Conservation (phyloP, 2,797 vertebrate species). For the Gallinago solitaria region DNA sequence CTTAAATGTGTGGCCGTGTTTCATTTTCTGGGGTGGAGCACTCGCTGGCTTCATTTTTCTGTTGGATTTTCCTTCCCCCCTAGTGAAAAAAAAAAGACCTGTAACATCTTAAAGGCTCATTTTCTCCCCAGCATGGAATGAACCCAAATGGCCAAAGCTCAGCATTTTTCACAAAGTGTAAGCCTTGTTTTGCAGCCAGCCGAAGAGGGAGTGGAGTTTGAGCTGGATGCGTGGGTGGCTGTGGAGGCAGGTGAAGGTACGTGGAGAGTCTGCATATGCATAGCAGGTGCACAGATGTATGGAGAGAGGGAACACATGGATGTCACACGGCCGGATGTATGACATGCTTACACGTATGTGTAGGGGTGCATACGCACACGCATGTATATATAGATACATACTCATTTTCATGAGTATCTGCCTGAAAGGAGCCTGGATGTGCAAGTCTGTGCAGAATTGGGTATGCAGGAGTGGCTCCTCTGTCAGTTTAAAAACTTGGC, state of each 20-base stretch:
- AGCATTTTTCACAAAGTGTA: not conserved
- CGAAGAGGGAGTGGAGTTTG: not conserved
- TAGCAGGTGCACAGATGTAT: slow-evolving; percentile 7
- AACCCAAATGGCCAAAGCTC: slow-evolving; percentile 8
- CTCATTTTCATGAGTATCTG: not conserved
- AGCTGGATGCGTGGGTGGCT: not conserved
- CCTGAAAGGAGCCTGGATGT: not conserved
- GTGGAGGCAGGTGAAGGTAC: not conserved
- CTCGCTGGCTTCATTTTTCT: not conserved
- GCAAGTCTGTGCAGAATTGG: not conserved
- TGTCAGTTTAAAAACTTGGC: not conserved
- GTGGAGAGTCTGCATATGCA: not conserved
- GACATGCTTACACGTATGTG: not conserved
- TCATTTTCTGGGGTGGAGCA: not conserved
- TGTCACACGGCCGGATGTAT: rapidly evolving
- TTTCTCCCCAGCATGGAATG: slow-evolving; percentile 16
- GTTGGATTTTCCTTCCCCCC: not conserved
- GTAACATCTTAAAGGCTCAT: not conserved
- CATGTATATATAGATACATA: not conserved
- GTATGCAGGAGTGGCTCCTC: not conserved
- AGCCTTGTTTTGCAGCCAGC: slow-evolving; percentile 24
- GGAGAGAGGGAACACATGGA: not conserved
- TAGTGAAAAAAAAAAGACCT: not conserved
- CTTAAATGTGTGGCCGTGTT: not conserved
- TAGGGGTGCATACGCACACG: not conserved